Evolutionary conservation across 2,797 vertebrate genomes (phyloP).

Genomic region (Molossus alvarezi): DNA sequence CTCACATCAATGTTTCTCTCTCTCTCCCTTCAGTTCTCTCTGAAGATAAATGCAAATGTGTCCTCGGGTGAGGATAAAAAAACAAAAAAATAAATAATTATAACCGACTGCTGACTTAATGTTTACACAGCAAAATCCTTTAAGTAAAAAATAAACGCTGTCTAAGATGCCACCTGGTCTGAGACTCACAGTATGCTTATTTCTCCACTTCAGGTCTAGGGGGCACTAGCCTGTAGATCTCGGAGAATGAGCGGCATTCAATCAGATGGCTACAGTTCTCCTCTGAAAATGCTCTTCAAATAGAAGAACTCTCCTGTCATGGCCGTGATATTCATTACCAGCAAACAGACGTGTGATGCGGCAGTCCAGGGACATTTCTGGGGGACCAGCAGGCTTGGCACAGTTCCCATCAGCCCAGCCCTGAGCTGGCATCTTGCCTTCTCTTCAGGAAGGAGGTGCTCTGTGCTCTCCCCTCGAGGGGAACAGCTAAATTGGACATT

Average conservation of each 20-base stretch:
- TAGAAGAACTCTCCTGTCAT: background rate
- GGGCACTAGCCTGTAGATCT: background rate
- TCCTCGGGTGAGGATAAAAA: too few species aligned
- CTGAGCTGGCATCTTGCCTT: background rate
- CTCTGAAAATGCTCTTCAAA: background rate
- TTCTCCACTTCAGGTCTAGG: background rate
- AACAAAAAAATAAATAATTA: background rate
- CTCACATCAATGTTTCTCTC: too few species aligned
- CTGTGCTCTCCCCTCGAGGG: background rate
- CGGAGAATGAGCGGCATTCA: background rate
- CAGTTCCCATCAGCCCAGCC: background rate
- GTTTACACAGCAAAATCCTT: background rate
- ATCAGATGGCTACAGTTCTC: background rate
- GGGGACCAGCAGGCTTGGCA: background rate
- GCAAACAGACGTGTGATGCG: constrained; percentile 11
- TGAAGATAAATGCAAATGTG: too few species aligned
- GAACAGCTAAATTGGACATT: background rate
- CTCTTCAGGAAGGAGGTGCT: background rate
- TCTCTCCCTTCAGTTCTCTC: too few species aligned
- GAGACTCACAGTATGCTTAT: background rate
- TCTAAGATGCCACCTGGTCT: background rate
- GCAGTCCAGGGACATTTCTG: background rate
- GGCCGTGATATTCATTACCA: constrained; percentile 1
- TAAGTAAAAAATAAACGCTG: background rate
- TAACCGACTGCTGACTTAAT: background rate